Base-by-base conservation (phyloP, 2,888 invertebrate genomes). In the Caenorhabditis sp. region DNA sequence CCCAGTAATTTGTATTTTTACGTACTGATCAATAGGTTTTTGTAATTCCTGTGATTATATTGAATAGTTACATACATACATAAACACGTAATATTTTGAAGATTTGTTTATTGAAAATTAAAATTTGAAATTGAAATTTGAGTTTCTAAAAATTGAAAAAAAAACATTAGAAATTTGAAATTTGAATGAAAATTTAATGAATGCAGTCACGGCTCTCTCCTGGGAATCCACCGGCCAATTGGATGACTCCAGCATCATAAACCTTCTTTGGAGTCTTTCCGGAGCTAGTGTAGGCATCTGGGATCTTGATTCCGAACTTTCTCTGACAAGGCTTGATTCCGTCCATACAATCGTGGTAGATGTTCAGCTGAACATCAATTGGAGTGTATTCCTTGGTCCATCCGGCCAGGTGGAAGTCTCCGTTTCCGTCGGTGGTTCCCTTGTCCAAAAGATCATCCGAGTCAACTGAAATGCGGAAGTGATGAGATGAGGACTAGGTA, bases 321-420 rank as follows among this genome's bases (percentile, higher is more conserved):
- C 88, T 80, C 67, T 89, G 88, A 70, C 89, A 89, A 13, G 89
- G 89, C 84, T 84, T 88, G 62, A 88, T 58, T 60, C 88, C 89
- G 67, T 91, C 91, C 55, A 90, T 90, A 84, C 90, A 91, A 69
- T 91, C 90, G 83, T 91, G 90, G 72, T 90, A 90, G 67, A 90
- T 88, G 78, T 89, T 91, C 44, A 91, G 80, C 64, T 90, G 88
- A 9, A 89, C 88, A 64, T 91, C 91, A 56, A 91, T 91, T 8
- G 91, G 90, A 8, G 90, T 90, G 62, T 87, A 77, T 68, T 91
- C 91, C 40, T 86, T 88, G 13, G 89, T 84, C 86, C 86, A 86
- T 44, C 87, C 87, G 35, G 65, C 40, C 18, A 87, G 61, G 11
- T 85, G 76, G 76, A 85, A 87, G 35, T 85, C 79, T 55, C 87